Percentiles rank a stretch among this genome's conserved stretches.
Evolutionary conservation across 2,888 invertebrate genomes (phyloP).

Genomic region (Apodemia duryi): DNA sequence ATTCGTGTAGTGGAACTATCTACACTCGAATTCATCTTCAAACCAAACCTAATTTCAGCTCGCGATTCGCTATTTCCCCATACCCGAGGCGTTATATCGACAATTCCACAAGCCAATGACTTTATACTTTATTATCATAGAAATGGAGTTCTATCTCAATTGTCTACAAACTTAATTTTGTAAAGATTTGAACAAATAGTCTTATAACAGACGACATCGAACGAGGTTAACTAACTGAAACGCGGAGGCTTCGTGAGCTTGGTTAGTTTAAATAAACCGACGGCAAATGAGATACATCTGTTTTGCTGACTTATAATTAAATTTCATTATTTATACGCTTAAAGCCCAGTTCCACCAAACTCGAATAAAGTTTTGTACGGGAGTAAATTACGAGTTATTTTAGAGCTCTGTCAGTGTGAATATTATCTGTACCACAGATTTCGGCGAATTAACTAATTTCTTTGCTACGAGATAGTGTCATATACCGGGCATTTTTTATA

Average conservation of each 20-base stretch:
- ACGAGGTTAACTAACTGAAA: conserved; percentile 34
- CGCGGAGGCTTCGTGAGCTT: conserved; percentile 25
- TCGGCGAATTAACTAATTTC: no score
- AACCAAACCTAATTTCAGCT: conserved; percentile 38
- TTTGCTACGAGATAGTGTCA: no score
- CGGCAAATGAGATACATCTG: conserved; percentile 13
- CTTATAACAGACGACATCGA: conserved; percentile 32
- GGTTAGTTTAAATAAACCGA: conserved; percentile 25
- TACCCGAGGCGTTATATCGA: conserved; percentile 28
- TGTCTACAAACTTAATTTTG: conserved; percentile 28
- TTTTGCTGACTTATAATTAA: conserved; percentile 12
- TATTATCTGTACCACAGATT: background rate
- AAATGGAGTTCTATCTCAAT: conserved; percentile 23
- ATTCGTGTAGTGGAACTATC: conserved; percentile 15
- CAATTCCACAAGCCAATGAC: conserved; percentile 2
- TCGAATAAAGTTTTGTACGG: background rate
- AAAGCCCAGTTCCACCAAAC: background rate
- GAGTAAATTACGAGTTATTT: background rate
- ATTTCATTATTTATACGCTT: conserved; percentile 12
- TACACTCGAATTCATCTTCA: conserved; percentile 31
- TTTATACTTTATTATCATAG: conserved; percentile 19
- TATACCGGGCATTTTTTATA: no score
- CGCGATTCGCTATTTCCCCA: conserved; percentile 36
- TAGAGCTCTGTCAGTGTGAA: background rate
- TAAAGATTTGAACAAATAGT: conserved; percentile 35